These are phyloP conservation scores for Brachionus rubens DNA, from an alignment of 1,140 invertebrate species.

Conservation along the genomic window DNA sequence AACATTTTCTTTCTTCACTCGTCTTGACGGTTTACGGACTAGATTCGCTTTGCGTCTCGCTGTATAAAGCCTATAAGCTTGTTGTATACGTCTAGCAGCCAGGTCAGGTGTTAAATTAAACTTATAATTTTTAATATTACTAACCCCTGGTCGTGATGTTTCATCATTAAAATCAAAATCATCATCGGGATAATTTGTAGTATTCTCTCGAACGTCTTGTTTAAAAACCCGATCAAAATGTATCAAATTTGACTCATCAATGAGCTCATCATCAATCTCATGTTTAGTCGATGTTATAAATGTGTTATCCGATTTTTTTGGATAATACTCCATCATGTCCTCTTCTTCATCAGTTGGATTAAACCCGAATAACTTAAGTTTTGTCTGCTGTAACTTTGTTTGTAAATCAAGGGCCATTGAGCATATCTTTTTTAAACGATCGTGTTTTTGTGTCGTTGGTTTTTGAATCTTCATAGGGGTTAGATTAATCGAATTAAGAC, in stretches of 20 bases:
- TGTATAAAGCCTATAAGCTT: slow-evolving; percentile 1
- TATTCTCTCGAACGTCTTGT: neutral
- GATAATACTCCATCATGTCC: slow-evolving; percentile 13
- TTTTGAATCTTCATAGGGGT: neutral
- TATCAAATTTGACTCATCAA: neutral
- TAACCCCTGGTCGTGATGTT: neutral
- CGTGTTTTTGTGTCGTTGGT: slow-evolving; percentile 1
- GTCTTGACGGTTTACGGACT: neutral
- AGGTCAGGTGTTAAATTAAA: neutral
- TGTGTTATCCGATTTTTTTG: neutral
- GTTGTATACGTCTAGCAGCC: slow-evolving; percentile 25
- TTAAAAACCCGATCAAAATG: slow-evolving; percentile 27
- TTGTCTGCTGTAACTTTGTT: slow-evolving; percentile 36
- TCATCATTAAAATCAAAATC: neutral
- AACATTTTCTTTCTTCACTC: neutral
- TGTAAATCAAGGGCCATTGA: slow-evolving; percentile 44
- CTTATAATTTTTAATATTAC: neutral
- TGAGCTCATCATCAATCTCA: neutral
- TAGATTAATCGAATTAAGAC: neutral
- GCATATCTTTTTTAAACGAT: slow-evolving; percentile 39
- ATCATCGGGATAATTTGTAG: neutral
- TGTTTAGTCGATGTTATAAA: slow-evolving; percentile 29
- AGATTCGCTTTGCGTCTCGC: neutral
- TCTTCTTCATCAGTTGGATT: slow-evolving; percentile 35
- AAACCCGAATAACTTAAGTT: slow-evolving; percentile 37